Base-by-base conservation (phyloP, 2,888 invertebrate genomes). In the Pomacea canaliculata region DNA sequence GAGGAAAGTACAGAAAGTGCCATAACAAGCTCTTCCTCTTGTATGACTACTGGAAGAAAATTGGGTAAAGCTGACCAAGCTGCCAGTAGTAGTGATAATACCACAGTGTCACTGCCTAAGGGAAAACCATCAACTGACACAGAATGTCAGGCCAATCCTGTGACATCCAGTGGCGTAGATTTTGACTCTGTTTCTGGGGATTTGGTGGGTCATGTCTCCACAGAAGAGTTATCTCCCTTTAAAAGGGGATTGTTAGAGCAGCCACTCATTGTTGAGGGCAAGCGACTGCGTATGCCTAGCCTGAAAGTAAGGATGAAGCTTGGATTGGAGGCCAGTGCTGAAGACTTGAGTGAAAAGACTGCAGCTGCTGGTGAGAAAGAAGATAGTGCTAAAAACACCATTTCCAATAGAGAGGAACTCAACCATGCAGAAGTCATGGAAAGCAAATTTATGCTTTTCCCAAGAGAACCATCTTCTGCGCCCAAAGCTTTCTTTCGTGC, bases 251-350 rank as follows among this genome's bases (percentile, higher is more conserved):
- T 75, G 5, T 79, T 86, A 56, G 88, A 89, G 62, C 83, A 84
- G 77, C 88, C 89, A 9, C 79, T 89, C 23, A 85, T 89, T 70
- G 83, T 89, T 8, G 85, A 86, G 78, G 90, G 90, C 1, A 90
- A 90, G 77, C 81, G 90, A 12, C 85, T 86, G 51, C 84, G 89
- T 48, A 89, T 89, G 78, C 89, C 89, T 0, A 89, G 89, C 81
- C 81, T 87, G 16, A 89, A 88, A 71, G 80, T 90, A 63, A 80
- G 86, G 66, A 78, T 85, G 78, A 86, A 86, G 71, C 66, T 85
- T 46, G 73, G 70, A 9, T 80, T 82, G 68, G 76, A 3, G 46
- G 49, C 27, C 56, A n/a, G 56, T 19, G 51, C 59, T 8, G 70
- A 23, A 23, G 62, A 27, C 5, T 49, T 23, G 7, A 56, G 27